These are phyloP conservation scores for Azemiops feae DNA, from an alignment of 2,113 vertebrate genomes.

Conservation along the genomic window DNA sequence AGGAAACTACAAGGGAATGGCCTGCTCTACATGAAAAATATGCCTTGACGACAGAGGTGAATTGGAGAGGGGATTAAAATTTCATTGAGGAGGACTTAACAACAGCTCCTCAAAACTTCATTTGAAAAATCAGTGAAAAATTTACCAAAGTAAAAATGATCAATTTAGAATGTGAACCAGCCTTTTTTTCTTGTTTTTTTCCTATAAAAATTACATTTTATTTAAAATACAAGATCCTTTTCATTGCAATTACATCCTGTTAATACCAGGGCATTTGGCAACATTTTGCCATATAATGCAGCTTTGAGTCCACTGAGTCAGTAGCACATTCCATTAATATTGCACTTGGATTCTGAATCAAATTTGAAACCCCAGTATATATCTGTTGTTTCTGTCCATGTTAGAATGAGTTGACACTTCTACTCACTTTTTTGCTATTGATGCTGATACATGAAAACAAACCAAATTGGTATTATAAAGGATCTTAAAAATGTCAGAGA, in stretches of 20 bases:
- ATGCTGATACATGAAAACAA: constrained; percentile 73
- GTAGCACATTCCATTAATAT: constrained; percentile 84
- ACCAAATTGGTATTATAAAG: constrained; percentile 74
- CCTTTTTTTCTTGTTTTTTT: constrained; percentile 66
- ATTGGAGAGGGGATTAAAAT: constrained; percentile 68
- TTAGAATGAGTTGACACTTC: constrained; percentile 71
- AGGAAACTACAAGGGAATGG: constrained; percentile 64
- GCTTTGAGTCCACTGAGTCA: constrained; percentile 78
- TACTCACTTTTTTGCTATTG: constrained; percentile 74
- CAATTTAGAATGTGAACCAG: constrained; percentile 81
- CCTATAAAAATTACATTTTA: constrained; percentile 83
- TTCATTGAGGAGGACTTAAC: constrained; percentile 69
- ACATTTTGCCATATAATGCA: constrained; percentile 73
- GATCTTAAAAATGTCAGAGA: constrained; percentile 71
- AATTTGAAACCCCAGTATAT: constrained; percentile 56
- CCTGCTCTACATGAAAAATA: constrained; percentile 70
- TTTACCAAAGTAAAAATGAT: constrained; percentile 83
- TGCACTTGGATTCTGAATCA: constrained; percentile 79
- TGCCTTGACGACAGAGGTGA: constrained; percentile 67
- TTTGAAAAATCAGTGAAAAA: constrained; percentile 78
- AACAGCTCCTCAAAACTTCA: constrained; percentile 78
- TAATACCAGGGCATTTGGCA: constrained; percentile 78
- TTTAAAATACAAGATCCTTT: constrained; percentile 85
- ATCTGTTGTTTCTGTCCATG: constrained; percentile 74
- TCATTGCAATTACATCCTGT: constrained; percentile 73